Base-by-base conservation (phyloP, 2,797 vertebrate genomes). In the Crocidura indochinensis region DNA sequence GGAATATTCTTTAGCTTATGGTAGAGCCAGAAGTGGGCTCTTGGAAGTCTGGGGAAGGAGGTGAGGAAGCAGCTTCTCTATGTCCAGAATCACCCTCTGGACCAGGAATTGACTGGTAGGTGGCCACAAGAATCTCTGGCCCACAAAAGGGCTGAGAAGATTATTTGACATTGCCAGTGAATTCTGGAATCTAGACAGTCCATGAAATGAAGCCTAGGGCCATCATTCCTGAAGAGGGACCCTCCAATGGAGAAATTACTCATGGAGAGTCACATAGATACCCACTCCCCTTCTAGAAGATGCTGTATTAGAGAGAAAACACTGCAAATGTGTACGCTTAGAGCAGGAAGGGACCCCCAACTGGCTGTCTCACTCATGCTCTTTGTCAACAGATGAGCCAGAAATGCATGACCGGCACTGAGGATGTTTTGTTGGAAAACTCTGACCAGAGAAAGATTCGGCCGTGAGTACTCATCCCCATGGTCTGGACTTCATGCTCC, bases 391-490 rank as follows among this genome's bases (percentile, higher is more conserved):
- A 99, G 99, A 95, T 99, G 97, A 98, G 97, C n/a, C 98, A 97
- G 95, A 93, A 97, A 0, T 99, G 99, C 96, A 99, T 99, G 99
- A 97, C 98, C 2, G 60, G 97, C 49, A 77, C 98, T 2, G 98
- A 98, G 19, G 98, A 99, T 0, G 82, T 94, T 0, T 72, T 99
- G 89, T 96, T 99, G 94, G 98, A 99, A 90, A 99, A 99, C 82
- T 79, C 98, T 0, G 98, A 99, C 95, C 98, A 98, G 98, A 99
- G 97, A 82, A 99, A 99, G 20, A 99, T 98, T 4, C 26, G 84
- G 38, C 99, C 99, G 99, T 99, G 98, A 98, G 99, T 97, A 78
- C 19, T 67, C 75, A 67, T 38, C 60, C 24, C 69, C 26, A 14
- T 20, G 15, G 27, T 62, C 77, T 60, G 82, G 29, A 64, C 75